Base-by-base conservation (phyloP, 2,797 vertebrate genomes). In the Melanogrammus aeglefinus region DNA sequence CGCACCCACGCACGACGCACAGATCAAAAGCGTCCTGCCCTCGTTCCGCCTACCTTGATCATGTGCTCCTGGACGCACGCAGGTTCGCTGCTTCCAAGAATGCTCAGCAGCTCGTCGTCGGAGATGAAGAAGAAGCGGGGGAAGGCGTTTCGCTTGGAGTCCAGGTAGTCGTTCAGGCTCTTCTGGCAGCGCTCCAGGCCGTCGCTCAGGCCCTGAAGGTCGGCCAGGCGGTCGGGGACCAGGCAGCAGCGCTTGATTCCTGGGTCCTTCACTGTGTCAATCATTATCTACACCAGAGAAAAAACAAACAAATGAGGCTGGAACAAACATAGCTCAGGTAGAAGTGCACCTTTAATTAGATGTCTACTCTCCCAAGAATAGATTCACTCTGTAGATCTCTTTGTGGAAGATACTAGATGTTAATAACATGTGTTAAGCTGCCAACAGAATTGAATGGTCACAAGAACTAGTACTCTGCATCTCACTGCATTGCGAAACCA, bases 101-200 rank as follows among this genome's bases (percentile, higher is more conserved):
- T 97, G 90, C 97, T 98, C 76, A 99, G 96, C 82, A 99, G 91
- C 81, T 99, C 98, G 0, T 99, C 98, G 4, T 99, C 97, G 0
- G 98, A 99, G 80, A 99, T 97, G 88, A 99, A 99, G 91, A 99
- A 99, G 90, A 99, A 99, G 12, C 98, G 93, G 0, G 98, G 98
- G 87, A 99, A 99, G n/a, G 96, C 96, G 0, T 98, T 98, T 31
- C 97, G 87, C 80, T 99, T 99, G 72, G 96, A 96, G 83, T 99
- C 96, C 85, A 99, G 89, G 89, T 99, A 99, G 86, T 98, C 95
- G 6, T 96, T 99, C 21, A 99, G 91, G 86, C 96, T 97, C 89
- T 99, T 99, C 94, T 99, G 98, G 87, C 97, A 98, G 70, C 91
- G 95, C 88, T 99, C 97, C n/a, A 99, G 92, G 41, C 95, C 95